Conservation (phyloP, 2,888 invertebrate genomes). For the Megaustenia siamemsis region DNA sequence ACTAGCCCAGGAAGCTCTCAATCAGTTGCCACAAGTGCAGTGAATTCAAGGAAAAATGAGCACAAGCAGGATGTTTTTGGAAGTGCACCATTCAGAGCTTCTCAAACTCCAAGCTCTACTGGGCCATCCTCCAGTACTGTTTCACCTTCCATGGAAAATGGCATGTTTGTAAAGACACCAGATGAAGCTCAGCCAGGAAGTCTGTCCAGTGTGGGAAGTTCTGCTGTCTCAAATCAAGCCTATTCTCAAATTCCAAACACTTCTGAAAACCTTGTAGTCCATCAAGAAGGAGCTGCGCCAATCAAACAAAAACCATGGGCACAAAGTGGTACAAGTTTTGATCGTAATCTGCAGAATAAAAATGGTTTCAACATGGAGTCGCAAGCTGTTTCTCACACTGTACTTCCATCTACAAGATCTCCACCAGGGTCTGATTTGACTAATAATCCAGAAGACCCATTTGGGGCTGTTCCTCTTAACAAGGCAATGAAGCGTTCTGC, state of each 20-base stretch:
- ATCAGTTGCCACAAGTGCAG: conserved; percentile 47
- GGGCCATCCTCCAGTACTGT: conserved; percentile 61
- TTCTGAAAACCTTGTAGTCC: conserved; percentile 12
- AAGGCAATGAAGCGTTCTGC: conserved; percentile 56
- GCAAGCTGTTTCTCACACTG: not conserved
- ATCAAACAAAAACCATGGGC: conserved; percentile 14
- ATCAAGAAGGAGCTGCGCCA: conserved; percentile 42
- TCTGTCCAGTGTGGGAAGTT: not conserved
- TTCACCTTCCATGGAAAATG: conserved; percentile 56
- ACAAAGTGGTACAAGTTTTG: conserved; percentile 36
- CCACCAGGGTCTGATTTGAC: not conserved
- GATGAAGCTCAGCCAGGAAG: conserved; percentile 60
- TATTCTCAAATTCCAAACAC: conserved; percentile 24
- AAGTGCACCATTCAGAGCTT: conserved; percentile 72
- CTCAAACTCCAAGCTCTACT: conserved; percentile 61
- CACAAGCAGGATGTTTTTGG: conserved; percentile 69
- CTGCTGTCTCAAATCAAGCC: conserved; percentile 12
- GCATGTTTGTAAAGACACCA: conserved; percentile 56
- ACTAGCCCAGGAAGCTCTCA: conserved; percentile 46
- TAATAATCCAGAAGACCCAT: conserved; percentile 63
- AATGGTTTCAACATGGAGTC: conserved; percentile 2
- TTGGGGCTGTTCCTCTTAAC: conserved; percentile 71
- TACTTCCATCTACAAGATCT: conserved; percentile 11
- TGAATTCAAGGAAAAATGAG: conserved; percentile 18
- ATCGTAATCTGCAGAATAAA: conserved; percentile 10